Percentiles rank a stretch among this genome's conserved stretches.
phyloP scores from a whole-genome alignment of 2,113 vertebrate species.

The Cavia porcellus region DNA sequence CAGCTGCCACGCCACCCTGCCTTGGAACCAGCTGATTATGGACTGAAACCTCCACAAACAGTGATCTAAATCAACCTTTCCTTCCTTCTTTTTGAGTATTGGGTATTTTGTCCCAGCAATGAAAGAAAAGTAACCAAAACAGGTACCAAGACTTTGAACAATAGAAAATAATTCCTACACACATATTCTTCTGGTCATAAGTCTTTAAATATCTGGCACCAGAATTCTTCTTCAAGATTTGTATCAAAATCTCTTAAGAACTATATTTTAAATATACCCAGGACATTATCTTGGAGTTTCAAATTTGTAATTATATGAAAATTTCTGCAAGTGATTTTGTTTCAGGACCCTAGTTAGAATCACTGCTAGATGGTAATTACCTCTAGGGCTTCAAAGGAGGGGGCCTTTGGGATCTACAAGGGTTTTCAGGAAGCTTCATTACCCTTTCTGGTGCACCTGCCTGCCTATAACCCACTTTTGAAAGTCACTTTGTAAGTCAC shows the following conservation, averaged over 20 bases:
- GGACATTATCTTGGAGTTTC: neutral
- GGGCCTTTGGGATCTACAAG: neutral
- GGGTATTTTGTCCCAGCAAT: too few relatives aligned
- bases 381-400: neutral
- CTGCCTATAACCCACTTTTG: neutral
- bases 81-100: too few relatives aligned
- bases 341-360: neutral
- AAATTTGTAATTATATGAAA: neutral
- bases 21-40: too few relatives aligned
- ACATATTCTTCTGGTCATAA: neutral
- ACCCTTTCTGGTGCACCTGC: rapidly evolving
- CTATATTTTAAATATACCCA: neutral
- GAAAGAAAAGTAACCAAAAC: too few relatives aligned
- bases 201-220: neutral
- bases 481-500: slow-evolving; percentile 2
- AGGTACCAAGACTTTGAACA: neutral
- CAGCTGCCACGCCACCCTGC: too few relatives aligned
- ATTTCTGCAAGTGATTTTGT: neutral
- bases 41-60: too few relatives aligned
- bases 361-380: neutral
- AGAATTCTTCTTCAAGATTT: neutral
- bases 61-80: too few relatives aligned
- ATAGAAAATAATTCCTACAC: neutral
- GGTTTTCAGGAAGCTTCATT: neutral
- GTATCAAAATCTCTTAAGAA: neutral